A percentile compares a stretch with the other conserved stretches of the same genome.
Conservation (phyloP, 2,797 vertebrate genomes). For the Aeoliscus strigatus region DNA sequence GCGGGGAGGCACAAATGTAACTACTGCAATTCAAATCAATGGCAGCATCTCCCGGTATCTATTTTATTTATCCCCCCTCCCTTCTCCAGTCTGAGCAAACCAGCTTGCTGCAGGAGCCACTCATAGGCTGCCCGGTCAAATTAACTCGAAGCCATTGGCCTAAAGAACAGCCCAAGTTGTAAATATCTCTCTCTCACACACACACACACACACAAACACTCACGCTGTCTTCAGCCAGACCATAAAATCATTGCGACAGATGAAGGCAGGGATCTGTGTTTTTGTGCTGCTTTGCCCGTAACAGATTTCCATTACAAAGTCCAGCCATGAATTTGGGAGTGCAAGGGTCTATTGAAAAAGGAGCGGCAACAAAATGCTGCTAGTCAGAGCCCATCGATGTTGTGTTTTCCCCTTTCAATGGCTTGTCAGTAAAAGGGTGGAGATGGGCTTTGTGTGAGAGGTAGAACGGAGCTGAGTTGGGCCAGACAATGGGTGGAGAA, state of each 20-base stretch:
- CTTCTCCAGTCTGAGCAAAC: slow-evolving; percentile 47
- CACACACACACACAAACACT: slow-evolving; percentile 11
- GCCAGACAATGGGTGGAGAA: slow-evolving; percentile 61
- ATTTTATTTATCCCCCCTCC: no score
- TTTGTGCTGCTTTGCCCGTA: slow-evolving; percentile 64
- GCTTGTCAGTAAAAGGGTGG: slow-evolving; percentile 58
- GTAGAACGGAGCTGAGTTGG: slow-evolving; percentile 45
- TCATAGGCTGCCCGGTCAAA: slow-evolving; percentile 61
- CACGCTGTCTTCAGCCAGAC: slow-evolving; percentile 44
- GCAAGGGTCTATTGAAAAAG: slow-evolving; percentile 59
- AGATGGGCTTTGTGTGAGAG: slow-evolving; percentile 57
- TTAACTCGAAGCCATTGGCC: slow-evolving; percentile 61
- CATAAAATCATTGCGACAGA: slow-evolving; percentile 69
- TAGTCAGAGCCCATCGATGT: slow-evolving; percentile 65
- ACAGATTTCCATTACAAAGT: slow-evolving; percentile 76
- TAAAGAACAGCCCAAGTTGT: slow-evolving; percentile 51
- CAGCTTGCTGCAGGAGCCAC: slow-evolving; percentile 55
- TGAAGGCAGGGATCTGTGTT: slow-evolving; percentile 69
- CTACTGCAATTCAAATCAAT: slow-evolving; percentile 60
- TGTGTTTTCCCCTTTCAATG: slow-evolving; percentile 58
- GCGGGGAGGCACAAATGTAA: slow-evolving; percentile 49
- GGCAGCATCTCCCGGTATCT: slow-evolving; percentile 46
- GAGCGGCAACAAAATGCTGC: slow-evolving; percentile 66
- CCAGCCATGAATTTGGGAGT: slow-evolving; percentile 62
- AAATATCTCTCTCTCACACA: slow-evolving; percentile 35